phyloP scores from a whole-genome alignment of 2,797 vertebrate species.

The Syndactyla subalaris region DNA sequence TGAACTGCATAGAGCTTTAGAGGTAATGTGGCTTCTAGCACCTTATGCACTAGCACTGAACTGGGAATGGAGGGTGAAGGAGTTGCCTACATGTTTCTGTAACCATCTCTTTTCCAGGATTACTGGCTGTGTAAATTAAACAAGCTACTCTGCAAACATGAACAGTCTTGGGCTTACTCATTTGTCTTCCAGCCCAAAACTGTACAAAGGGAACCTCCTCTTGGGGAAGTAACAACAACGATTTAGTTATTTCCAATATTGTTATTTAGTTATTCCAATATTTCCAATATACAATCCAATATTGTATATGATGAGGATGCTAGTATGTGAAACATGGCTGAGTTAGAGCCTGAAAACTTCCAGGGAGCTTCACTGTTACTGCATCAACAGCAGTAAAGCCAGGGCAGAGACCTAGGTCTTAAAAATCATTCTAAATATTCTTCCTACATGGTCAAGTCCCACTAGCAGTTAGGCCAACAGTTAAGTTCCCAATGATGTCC shows the following conservation, averaged over 20 bases:
- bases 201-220: background rate
- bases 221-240: background rate
- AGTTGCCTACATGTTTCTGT: background rate
- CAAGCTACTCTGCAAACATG: background rate
- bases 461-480: background rate
- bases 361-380: background rate
- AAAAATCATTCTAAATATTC: background rate
- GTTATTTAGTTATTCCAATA: too few relatives aligned
- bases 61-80: background rate
- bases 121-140: background rate
- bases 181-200: background rate
- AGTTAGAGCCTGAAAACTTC: background rate
- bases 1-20: background rate
- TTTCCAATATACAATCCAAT: too few relatives aligned
- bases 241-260: background rate
- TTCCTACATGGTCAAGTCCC: background rate
- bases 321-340: background rate
- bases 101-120: background rate
- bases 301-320: background rate
- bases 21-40: background rate
- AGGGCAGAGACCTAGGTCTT: background rate
- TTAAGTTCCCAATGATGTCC: background rate
- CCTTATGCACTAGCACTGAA: background rate
- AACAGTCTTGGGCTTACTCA: background rate
- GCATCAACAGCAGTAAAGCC: background rate